Conservation (phyloP, 2,797 vertebrate species). For the Phylloscopus collybita region DNA sequence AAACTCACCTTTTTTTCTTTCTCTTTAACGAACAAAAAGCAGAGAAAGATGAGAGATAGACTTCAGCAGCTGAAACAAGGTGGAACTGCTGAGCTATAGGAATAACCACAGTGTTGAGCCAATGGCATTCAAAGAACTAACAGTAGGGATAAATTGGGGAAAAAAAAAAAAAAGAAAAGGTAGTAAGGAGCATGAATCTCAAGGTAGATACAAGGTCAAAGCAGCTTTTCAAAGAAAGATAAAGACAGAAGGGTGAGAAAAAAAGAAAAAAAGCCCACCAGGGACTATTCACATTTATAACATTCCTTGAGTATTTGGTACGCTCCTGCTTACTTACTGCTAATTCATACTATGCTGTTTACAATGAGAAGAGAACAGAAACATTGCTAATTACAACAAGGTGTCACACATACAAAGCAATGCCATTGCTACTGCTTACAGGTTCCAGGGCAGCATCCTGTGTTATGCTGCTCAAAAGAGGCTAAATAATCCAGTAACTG, state of each 20-base stretch:
- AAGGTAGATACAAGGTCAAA: slow-evolving; percentile 70
- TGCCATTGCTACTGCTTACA: background rate
- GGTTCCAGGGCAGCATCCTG: slow-evolving; percentile 5
- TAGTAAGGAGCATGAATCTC: slow-evolving; percentile 40
- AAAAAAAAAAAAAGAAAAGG: background rate
- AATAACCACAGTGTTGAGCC: slow-evolving; percentile 48
- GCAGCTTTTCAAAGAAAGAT: slow-evolving; percentile 27
- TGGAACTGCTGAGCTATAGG: slow-evolving; percentile 65
- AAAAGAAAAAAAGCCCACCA: background rate
- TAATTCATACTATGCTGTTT: background rate
- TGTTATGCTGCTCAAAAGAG: background rate
- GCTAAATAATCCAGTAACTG: slow-evolving; percentile 41
- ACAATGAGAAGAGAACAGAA: background rate
- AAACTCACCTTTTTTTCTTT: slow-evolving; percentile 4
- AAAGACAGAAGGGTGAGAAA: background rate
- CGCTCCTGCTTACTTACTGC: background rate
- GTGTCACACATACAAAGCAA: background rate
- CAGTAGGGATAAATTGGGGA: slow-evolving; percentile 13
- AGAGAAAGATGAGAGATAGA: slow-evolving; percentile 16
- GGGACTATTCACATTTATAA: background rate
- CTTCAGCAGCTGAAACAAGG: slow-evolving; percentile 43
- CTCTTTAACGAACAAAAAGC: background rate
- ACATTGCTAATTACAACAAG: background rate
- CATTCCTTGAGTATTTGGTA: background rate
- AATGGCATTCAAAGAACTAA: slow-evolving; percentile 67